Percentiles rank a stretch among this genome's conserved stretches.
Evolutionary conservation across 2,113 vertebrate species (phyloP).

Genomic region (Narcine bancroftii): DNA sequence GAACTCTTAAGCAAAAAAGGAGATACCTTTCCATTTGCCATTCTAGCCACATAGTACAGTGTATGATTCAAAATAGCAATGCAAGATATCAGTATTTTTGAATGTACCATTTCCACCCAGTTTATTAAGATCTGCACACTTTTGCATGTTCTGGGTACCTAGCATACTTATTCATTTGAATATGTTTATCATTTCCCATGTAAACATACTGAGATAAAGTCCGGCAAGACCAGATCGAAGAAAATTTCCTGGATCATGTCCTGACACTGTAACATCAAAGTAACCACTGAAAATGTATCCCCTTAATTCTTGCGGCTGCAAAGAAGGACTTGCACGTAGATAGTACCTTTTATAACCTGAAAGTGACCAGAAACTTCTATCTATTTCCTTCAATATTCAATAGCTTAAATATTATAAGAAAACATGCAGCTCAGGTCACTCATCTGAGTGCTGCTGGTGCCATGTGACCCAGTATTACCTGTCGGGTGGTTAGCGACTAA

Average conservation of each 20-base stretch:
- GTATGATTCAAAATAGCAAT: not conserved
- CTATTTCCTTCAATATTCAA: too few relatives aligned
- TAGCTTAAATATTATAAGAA: too few relatives aligned
- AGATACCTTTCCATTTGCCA: not conserved
- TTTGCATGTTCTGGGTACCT: not conserved
- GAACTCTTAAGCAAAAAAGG: not conserved
- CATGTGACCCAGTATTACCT: too few relatives aligned
- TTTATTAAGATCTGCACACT: not conserved
- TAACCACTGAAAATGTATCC: not conserved
- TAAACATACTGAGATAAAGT: not conserved
- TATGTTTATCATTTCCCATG: not conserved
- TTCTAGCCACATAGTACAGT: not conserved
- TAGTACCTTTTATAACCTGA: not conserved
- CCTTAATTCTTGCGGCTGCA: not conserved
- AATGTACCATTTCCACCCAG: not conserved
- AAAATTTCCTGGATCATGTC: not conserved
- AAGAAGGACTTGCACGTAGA: not conserved
- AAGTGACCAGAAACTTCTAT: too few relatives aligned
- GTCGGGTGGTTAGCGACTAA: too few relatives aligned
- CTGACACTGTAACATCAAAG: not conserved
- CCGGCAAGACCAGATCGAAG: not conserved
- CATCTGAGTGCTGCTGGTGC: too few relatives aligned
- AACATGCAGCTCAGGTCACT: too few relatives aligned
- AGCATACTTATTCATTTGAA: not conserved
- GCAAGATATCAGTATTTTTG: not conserved